phyloP scores from a whole-genome alignment of 2,113 vertebrate genomes.

The Xenopus laevis region DNA sequence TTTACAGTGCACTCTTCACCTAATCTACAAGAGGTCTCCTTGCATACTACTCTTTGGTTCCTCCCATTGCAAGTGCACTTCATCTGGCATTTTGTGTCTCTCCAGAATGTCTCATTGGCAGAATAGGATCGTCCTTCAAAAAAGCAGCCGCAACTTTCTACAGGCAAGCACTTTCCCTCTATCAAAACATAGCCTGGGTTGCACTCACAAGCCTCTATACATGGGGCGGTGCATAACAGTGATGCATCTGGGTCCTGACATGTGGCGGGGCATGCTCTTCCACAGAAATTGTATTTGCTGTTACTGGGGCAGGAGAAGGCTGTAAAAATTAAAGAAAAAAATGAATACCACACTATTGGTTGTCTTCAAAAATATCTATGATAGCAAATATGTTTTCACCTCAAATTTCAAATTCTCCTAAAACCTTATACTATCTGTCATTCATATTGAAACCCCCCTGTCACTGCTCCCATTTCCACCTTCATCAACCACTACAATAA shows the following conservation, averaged over 20 bases:
- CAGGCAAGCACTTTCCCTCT: constrained; percentile 52
- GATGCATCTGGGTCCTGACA: constrained; percentile 47
- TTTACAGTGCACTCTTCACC: constrained; percentile 58
- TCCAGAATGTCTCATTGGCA: constrained; percentile 62
- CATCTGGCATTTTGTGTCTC: constrained; percentile 35
- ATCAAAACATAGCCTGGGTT: constrained; percentile 56
- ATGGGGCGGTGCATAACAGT: constrained; percentile 46
- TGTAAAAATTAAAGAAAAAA: neutral
- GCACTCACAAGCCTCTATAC: constrained; percentile 61
- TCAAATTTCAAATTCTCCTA: no score
- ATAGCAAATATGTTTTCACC: no score
- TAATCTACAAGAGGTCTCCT: constrained; percentile 42
- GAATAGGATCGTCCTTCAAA: constrained; percentile 49
- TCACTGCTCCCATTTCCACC: no score
- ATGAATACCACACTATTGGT: neutral
- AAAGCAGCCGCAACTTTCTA: constrained; percentile 53
- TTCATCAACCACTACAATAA: no score
- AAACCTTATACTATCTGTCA: no score
- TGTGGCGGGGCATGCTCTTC: constrained; percentile 53
- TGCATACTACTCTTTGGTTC: constrained; percentile 52
- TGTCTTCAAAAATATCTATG: no score
- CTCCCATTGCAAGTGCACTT: constrained; percentile 47
- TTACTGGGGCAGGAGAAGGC: constrained; percentile 49
- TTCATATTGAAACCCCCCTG: no score
- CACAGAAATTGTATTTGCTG: constrained; percentile 61